Percentiles rank a stretch among this genome's conserved stretches.
These are phyloP conservation scores for Polypedilum pembai DNA, from an alignment of 1,140 invertebrate genomes.

Conservation along the genomic window DNA sequence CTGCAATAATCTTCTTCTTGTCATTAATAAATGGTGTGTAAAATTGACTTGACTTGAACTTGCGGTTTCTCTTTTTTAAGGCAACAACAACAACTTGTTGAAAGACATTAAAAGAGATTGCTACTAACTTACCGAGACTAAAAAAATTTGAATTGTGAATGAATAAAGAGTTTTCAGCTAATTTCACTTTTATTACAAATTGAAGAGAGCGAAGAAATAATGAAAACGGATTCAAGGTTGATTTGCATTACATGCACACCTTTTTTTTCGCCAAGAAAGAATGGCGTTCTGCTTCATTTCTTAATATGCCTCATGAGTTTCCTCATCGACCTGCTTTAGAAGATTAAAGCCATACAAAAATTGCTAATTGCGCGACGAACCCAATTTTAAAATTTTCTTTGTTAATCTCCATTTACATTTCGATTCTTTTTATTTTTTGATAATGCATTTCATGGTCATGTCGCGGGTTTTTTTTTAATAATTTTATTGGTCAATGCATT, in stretches of 20 bases:
- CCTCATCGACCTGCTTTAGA: conserved; percentile 9
- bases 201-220: neutral
- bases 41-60: conserved; percentile 18
- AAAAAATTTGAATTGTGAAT: neutral
- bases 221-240: conserved; percentile 23
- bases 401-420: neutral
- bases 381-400: neutral
- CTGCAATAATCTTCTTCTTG: neutral
- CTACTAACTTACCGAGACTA: neutral
- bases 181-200: conserved; percentile 8
- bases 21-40: neutral
- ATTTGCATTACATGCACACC: neutral
- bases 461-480: neutral
- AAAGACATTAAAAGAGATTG: neutral
- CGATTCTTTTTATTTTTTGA: too few species aligned
- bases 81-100: neutral
- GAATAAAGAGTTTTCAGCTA: neutral
- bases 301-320: neutral
- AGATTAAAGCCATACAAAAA: conserved; percentile 6
- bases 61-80: neutral
- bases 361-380: conserved; percentile 10
- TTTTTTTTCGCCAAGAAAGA: neutral
- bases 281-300: conserved; percentile 11
- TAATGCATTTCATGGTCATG: conserved; percentile 5
- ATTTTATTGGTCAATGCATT: too few species aligned